phyloP scores from a whole-genome alignment of 2,888 invertebrate genomes.

The Allacma fusca region DNA sequence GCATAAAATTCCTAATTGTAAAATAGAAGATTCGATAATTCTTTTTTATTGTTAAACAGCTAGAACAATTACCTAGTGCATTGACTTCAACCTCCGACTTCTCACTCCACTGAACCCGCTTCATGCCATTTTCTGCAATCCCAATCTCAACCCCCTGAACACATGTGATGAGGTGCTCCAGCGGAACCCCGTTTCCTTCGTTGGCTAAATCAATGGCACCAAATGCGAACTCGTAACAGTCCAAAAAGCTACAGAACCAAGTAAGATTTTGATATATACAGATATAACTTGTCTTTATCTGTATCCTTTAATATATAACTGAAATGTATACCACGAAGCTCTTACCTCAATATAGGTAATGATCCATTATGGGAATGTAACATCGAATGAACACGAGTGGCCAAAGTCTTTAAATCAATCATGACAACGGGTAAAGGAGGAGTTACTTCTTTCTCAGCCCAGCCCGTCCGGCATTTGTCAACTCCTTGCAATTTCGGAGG shows the following conservation, averaged over 20 bases:
- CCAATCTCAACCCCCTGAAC: conserved; percentile 75
- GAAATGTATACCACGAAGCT: background rate
- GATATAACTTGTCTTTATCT: no score
- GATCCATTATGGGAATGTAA: conserved; percentile 78
- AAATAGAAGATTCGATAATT: no score
- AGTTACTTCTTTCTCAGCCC: conserved; percentile 77
- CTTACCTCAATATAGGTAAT: conserved; percentile 79
- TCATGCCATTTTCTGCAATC: conserved; percentile 68
- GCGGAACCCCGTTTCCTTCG: conserved; percentile 78
- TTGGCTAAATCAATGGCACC: conserved; percentile 67
- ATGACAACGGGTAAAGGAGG: conserved; percentile 70
- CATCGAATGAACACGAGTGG: conserved; percentile 73
- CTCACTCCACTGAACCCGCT: conserved; percentile 67
- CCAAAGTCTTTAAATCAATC: conserved; percentile 71
- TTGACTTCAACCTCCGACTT: conserved; percentile 47
- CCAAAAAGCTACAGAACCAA: conserved; percentile 72
- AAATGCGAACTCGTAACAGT: conserved; percentile 81
- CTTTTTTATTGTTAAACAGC: no score
- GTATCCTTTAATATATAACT: background rate
- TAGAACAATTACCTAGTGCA: conserved; percentile 11
- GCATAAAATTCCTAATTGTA: no score
- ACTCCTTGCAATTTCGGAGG: conserved; percentile 47
- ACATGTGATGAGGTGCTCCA: conserved; percentile 89
- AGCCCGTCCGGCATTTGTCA: conserved; percentile 69
- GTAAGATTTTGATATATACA: no score